A percentile compares a stretch with the other conserved stretches of the same genome.
Evolutionary conservation across 1,140 invertebrate genomes (phyloP).

Genomic region (Lasioglossum albipes): DNA sequence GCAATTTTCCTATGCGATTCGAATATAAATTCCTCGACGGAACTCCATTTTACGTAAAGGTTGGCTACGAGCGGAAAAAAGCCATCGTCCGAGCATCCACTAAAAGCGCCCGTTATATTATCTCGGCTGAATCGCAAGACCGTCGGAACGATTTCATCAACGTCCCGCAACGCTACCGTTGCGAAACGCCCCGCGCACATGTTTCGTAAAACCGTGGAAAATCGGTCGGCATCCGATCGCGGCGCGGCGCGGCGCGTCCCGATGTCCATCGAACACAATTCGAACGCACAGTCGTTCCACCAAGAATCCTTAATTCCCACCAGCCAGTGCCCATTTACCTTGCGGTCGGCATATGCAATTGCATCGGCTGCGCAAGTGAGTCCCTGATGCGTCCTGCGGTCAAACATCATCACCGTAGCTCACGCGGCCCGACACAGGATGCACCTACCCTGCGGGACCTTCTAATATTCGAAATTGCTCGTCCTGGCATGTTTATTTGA

Average conservation of each 20-base stretch:
- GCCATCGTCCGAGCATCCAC: background rate
- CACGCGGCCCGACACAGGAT: conserved; percentile 70
- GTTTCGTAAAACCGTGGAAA: conserved; percentile 25
- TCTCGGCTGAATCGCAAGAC: conserved; percentile 3
- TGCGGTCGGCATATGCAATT: conserved; percentile 73
- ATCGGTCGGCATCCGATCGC: background rate
- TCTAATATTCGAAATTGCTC: conserved; percentile 76
- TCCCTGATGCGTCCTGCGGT: conserved; percentile 72
- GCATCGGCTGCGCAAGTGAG: conserved; percentile 64
- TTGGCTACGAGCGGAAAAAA: background rate
- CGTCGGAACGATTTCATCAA: conserved; percentile 20
- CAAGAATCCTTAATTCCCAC: conserved; percentile 69
- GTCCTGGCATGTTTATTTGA: conserved; percentile 77
- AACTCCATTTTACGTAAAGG: too few species aligned
- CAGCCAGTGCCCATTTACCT: conserved; percentile 65
- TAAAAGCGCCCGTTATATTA: conserved; percentile 13
- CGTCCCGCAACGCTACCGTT: background rate
- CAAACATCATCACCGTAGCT: conserved; percentile 77
- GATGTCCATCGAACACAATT: background rate
- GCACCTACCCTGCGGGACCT: conserved; percentile 71
- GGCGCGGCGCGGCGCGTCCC: background rate
- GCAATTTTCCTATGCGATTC: too few species aligned
- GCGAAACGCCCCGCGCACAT: background rate
- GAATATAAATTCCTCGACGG: too few species aligned
- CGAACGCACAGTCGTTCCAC: conserved; percentile 22